Percentiles rank a stretch among this genome's conserved stretches.
Conservation (phyloP, 2,888 invertebrate species). For the Crocallis elinguaria region DNA sequence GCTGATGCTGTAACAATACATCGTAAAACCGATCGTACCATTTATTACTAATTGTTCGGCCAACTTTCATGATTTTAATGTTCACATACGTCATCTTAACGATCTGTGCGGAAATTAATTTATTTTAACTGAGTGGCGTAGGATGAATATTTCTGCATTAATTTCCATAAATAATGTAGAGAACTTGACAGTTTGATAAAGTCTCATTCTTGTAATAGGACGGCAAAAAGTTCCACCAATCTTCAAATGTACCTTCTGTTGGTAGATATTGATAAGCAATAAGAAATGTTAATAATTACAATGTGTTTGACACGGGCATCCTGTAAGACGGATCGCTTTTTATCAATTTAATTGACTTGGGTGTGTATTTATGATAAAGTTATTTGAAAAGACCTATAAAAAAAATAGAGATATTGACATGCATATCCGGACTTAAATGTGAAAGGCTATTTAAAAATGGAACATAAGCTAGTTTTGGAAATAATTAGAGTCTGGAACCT, state of each 20-base stretch:
- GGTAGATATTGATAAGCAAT: neutral
- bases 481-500: no score
- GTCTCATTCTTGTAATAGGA: conserved; percentile 20
- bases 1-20: conserved; percentile 52
- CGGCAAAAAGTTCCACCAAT: conserved; percentile 16
- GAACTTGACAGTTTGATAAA: conserved; percentile 29
- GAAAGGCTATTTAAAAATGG: no score
- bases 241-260: neutral
- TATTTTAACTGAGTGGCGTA: conserved; percentile 19
- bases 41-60: conserved; percentile 69
- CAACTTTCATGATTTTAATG: conserved; percentile 28
- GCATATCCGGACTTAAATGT: no score
- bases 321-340: conserved; percentile 10
- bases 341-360: neutral
- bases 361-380: no score
- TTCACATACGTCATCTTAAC: conserved; percentile 31
- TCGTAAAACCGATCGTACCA: conserved; percentile 49
- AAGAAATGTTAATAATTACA: neutral
- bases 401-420: no score
- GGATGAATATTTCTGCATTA: conserved; percentile 36
- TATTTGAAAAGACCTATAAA: no score
- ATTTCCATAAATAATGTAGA: conserved; percentile 41
- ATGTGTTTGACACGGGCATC: conserved; percentile 11
- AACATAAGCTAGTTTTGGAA: no score
- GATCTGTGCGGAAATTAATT: conserved; percentile 35